Base-by-base conservation (phyloP, 1,140 invertebrate genomes). In the Zelostemma sp. region DNA sequence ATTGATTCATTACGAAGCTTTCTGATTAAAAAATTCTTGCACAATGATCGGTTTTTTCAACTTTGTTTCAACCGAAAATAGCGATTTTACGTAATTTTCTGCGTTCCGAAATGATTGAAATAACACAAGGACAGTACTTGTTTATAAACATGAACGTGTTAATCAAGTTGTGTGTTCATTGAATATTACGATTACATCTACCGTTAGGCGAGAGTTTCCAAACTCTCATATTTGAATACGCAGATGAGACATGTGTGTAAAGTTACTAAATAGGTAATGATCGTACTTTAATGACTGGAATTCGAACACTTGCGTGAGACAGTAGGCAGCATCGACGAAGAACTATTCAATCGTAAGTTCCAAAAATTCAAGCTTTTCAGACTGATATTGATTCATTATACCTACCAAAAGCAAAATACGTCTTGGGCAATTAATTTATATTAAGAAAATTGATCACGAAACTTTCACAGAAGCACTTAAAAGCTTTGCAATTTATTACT, bases 221-320 rank as follows among this genome's bases (percentile, higher is more conserved):
- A 64, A 55, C 54, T 60, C 47, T 17, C 38, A 40, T n/a, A 65
- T 70, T 70, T 70, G 57, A 70, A 70, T 65, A 57, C 48, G 59
- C 67, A 60, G 40, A 56, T 54, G 61, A 61, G 67, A 57, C 67
- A 61, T 56, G 48, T 14, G 61, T 65, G 67, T 61, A 65, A 70
- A 65, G 67, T 65, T 70, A 47, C 31, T 65, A 61, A 70, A 70
- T 70, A 48, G 33, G 45, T 70, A 70, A 70, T 65, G 57, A 25
- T 51, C 61, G 57, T 61, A 70, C 59, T 61, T 60, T 65, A 70
- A 70, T 65, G 56, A 70, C 67, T 51, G 56, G 28, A 60, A 70
- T 61, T 56, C 53, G 56, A 54, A 70, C 67, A 64, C 56, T 63
- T 50, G 55, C 33, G 45, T 51, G 40, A 60, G 46, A 28, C 8